phyloP scores from a whole-genome alignment of 1,140 invertebrate species.

The Hesperophylax magnus region DNA sequence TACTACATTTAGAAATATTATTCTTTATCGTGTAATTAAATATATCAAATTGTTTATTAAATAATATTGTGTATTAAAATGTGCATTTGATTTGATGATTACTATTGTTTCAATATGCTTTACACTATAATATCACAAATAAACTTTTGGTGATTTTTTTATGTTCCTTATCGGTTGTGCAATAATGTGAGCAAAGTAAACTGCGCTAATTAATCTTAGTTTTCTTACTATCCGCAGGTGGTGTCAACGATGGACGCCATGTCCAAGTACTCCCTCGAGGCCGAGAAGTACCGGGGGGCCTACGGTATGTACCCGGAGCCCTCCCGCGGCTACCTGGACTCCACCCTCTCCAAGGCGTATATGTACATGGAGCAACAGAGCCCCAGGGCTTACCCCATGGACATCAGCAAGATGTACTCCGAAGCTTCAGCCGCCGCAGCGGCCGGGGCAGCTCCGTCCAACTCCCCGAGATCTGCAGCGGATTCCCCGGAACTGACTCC shows the following conservation, averaged over 20 bases:
- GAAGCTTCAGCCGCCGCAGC: constrained; percentile 67
- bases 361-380: constrained; percentile 84
- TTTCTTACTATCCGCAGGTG: constrained; percentile 69
- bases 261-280: constrained; percentile 82
- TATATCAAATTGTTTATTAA: too few relatives aligned
- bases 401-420: constrained; percentile 79
- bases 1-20: too few relatives aligned
- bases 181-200: constrained; percentile 7
- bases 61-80: too few relatives aligned
- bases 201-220: constrained; percentile 27
- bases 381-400: constrained; percentile 74
- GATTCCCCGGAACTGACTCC: constrained; percentile 76
- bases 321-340: constrained; percentile 80
- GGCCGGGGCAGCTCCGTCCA: constrained; percentile 65
- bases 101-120: too few relatives aligned
- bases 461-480: constrained; percentile 72
- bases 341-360: constrained; percentile 84
- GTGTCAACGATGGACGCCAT: constrained; percentile 83
- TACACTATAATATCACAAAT: background rate
- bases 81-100: too few relatives aligned
- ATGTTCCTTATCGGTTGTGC: background rate
- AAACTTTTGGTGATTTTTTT: background rate
- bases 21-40: too few relatives aligned
- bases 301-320: constrained; percentile 81
- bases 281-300: constrained; percentile 80